phyloP scores from a whole-genome alignment of 1,140 invertebrate species.

The Papilio helenus region DNA sequence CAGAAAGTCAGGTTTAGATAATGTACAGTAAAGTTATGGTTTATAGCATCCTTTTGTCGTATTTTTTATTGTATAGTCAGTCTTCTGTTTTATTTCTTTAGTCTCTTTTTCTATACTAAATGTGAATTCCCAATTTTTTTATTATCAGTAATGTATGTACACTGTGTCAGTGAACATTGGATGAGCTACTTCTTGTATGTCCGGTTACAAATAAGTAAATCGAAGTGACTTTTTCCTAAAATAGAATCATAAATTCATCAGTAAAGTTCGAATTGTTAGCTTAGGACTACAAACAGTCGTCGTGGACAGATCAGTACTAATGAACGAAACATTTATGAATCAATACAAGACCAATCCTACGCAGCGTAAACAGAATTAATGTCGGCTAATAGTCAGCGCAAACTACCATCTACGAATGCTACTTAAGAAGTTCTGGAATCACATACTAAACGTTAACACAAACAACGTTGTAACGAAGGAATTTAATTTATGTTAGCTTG shows the following conservation, averaged over 20 bases:
- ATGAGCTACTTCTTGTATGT: background rate
- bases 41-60: background rate
- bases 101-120: background rate
- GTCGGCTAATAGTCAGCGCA: slow-evolving; percentile 12
- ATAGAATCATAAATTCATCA: slow-evolving; percentile 12
- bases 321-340: slow-evolving; percentile 35
- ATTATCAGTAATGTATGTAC: too few species aligned
- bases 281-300: slow-evolving; percentile 21
- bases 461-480: slow-evolving; percentile 51
- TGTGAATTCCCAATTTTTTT: too few species aligned
- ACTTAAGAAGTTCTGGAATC: slow-evolving; percentile 31
- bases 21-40: background rate
- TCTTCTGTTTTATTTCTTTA: background rate
- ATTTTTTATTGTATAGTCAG: background rate
- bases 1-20: background rate
- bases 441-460: slow-evolving; percentile 45
- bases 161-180: background rate
- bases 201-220: background rate
- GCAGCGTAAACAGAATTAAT: slow-evolving; percentile 32
- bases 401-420: slow-evolving; percentile 14
- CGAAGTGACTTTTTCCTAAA: background rate
- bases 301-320: slow-evolving; percentile 25
- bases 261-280: slow-evolving; percentile 24
- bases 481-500: slow-evolving; percentile 62
- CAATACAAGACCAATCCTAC: slow-evolving; percentile 31